Evolutionary conservation across 2,888 invertebrate species (phyloP), one percentile per base, ranked within the genome.

Genomic region (Lobophora halterata): DNA sequence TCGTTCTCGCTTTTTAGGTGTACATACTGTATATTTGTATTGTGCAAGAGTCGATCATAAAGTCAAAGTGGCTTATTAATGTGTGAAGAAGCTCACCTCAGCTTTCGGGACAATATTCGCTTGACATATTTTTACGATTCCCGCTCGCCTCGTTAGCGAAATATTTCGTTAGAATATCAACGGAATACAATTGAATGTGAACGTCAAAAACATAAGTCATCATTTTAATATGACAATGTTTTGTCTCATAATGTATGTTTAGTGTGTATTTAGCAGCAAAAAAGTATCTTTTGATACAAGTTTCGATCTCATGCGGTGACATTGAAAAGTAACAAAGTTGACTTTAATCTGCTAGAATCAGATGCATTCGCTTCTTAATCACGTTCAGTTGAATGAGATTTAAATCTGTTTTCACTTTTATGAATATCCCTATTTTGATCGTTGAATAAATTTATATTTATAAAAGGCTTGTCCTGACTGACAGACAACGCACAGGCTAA

Each of bases 131-230:
- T 79, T 24, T 19, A 14, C 21, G 28, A 12, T 29, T 65, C 63
- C 58, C 54, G 57, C 59, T 52, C 46, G 66, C 59, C 74, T 86
- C 82, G 83, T 87, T 87, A 87, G 80, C 58, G 66, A 70, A 74
- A 73, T 76, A 70, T 77, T 80, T 77, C 60, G 71, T 63, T 75
- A n/a, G n/a, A n/a, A n/a, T n/a, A 71, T 67, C 69, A 66, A 55
- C 67, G 51, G 86, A 87, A 87, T 87, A 87, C 86, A 87, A 86
- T 86, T 78, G 85, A 85, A 86, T 85, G 73, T 66, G 76, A 69
- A 65, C 65, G 58, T 75, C 71, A 75, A 79, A 82, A 80, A 83
- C 77, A 75, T 71, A 75, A 71, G 68, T 79, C 71, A 72, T 76
- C 65, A 83, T 78, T 77, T 72, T 64, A 72, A 76, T 77, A 77